Evolutionary conservation across 2,113 vertebrate species (phyloP).

Genomic region (Tetrao urogallus): DNA sequence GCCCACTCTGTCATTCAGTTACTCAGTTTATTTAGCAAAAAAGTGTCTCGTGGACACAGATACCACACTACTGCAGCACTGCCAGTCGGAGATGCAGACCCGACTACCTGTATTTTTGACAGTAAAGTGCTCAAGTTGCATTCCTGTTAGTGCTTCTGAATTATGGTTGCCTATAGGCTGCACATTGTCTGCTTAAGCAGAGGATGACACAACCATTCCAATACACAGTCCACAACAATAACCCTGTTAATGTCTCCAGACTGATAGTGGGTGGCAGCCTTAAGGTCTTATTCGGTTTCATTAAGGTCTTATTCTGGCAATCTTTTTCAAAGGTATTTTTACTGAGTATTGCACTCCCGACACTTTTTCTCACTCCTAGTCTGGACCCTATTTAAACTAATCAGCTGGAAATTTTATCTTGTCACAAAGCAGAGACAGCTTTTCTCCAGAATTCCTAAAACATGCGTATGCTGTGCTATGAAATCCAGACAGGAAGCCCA

Average conservation of each 20-base stretch:
- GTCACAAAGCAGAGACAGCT: neutral
- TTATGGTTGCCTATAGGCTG: neutral
- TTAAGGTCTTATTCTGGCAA: neutral
- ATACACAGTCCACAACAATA: neutral
- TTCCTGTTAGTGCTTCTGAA: neutral
- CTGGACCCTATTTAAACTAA: neutral
- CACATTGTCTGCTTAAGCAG: neutral
- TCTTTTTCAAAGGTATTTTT: neutral
- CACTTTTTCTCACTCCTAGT: neutral
- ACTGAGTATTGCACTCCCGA: neutral
- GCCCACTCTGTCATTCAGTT: neutral
- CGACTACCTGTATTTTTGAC: neutral
- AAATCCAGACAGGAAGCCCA: neutral
- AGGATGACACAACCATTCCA: accelerated
- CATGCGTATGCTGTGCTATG: neutral
- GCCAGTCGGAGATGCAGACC: neutral
- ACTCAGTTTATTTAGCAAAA: slow-evolving; percentile 7
- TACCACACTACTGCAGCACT: neutral
- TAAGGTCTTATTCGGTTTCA: neutral
- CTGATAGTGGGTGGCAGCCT: neutral
- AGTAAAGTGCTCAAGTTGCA: neutral
- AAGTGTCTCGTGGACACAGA: neutral
- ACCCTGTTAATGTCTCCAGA: neutral
- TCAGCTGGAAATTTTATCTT: neutral
- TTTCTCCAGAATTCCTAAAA: neutral